Base-by-base conservation (phyloP, 2,113 vertebrate species). In the Malurus elegans region DNA sequence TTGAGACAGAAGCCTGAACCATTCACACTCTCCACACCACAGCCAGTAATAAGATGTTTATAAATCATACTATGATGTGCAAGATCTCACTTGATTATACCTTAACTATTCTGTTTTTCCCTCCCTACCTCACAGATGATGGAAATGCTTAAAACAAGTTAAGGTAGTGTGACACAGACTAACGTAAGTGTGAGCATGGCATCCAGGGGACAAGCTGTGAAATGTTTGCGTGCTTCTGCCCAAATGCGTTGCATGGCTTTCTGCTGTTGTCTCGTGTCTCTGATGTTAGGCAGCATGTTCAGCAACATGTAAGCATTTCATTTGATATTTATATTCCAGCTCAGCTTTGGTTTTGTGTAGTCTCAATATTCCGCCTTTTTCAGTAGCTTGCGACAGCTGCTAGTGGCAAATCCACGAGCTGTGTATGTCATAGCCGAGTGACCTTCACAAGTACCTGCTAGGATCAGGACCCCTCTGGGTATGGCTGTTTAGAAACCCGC, bases 91-190 rank as follows among this genome's bases (percentile, higher is more conserved):
- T 88, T 92, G 95, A 88, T 61, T 96, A 81, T 96, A 92, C 79
- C 88, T 95, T 98, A 98, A 98, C 95, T 87, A 31, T 97, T 98
- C 88, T 98, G 95, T 98, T 98, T 98, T 97, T 98, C 97, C 97
- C 97, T 98, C 92, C 96, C 93, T 98, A 97, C 97, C 97, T 97
- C 96, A 95, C 98, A 98, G 98, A 98, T 69, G 98, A 98, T 96
- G 98, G 98, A 97, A 98, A 98, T 98, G 98, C 98, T 97, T 98
- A 98, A 97, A 95, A 93, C 97, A 97, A 96, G 92, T 94, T 96
- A 96, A 98, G 98, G 98, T 98, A 98, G 97, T 97, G 48, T 98
- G 96, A 97, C 96, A 96, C 94, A 96, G 93, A 97, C 94, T 95
- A 97, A 93, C 96, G 98, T 98, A 97, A 98, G 97, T 98, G 96